Conservation (phyloP, 2,113 vertebrate species). For the Leucopsar rothschildi region DNA sequence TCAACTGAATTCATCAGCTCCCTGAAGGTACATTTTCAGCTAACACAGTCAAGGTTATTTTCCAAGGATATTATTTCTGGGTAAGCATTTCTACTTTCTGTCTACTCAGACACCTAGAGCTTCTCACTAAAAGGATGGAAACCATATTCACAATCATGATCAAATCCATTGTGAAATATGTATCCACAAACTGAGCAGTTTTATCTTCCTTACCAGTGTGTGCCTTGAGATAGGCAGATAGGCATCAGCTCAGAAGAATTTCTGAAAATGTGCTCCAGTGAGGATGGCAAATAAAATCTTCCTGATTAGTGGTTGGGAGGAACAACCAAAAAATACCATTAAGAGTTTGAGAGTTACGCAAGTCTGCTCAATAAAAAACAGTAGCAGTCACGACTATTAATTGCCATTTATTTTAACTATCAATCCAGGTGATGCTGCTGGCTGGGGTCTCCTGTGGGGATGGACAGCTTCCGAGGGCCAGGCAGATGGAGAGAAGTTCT, state of each 20-base stretch:
- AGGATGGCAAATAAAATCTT: not conserved
- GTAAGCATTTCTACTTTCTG: not conserved
- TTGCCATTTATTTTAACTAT: not conserved
- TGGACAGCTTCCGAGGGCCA: not conserved
- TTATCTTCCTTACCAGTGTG: not conserved
- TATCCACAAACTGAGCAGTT: not conserved
- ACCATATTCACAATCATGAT: not conserved
- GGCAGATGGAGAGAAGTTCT: not conserved
- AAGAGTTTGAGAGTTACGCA: not conserved
- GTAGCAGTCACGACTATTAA: not conserved
- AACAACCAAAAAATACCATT: not conserved
- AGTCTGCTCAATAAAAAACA: not conserved
- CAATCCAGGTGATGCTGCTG: not conserved
- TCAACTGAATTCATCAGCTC: not conserved
- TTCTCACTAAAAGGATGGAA: not conserved
- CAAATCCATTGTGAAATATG: not conserved
- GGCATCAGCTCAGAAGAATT: not conserved
- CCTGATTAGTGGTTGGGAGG: not conserved
- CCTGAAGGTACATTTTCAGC: not conserved
- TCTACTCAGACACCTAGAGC: not conserved
- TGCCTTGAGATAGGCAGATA: constrained; percentile 10
- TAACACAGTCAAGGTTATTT: not conserved
- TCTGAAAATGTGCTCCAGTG: not conserved
- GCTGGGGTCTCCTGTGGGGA: not conserved
- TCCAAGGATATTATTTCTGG: not conserved